Conservation (phyloP, 2,888 invertebrate genomes). For the Syrphus vitripennis region DNA sequence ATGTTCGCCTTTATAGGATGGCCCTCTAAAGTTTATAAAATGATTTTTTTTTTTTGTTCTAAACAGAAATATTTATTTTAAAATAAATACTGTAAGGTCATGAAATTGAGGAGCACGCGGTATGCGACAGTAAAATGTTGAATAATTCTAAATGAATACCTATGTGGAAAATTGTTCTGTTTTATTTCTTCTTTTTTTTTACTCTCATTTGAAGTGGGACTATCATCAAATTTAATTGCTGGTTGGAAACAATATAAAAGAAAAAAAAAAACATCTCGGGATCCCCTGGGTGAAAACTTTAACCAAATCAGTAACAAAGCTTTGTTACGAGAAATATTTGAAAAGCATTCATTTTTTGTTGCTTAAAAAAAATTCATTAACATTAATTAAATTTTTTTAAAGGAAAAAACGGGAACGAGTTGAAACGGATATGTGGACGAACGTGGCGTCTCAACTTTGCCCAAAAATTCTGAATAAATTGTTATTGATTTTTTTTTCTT, state of each 20-base stretch:
- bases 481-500: too few relatives aligned
- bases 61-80: conserved; percentile 30
- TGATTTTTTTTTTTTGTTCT: conserved; percentile 32
- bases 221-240: background rate
- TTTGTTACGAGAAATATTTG: too few relatives aligned
- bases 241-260: background rate
- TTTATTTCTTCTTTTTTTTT: background rate
- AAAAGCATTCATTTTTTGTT: too few relatives aligned
- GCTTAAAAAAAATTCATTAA: too few relatives aligned
- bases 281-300: background rate
- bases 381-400: too few relatives aligned
- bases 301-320: background rate
- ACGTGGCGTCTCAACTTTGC: too few relatives aligned
- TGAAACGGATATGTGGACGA: too few relatives aligned
- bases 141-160: background rate
- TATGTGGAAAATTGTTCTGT: background rate
- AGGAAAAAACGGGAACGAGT: too few relatives aligned
- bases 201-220: background rate
- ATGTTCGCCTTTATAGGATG: background rate
- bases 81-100: conserved; percentile 8
- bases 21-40: conserved; percentile 33
- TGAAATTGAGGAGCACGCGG: background rate
- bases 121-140: background rate
- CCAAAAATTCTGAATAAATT: too few relatives aligned
- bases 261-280: background rate